These are phyloP conservation scores for Onychorhynchus coronatus DNA, from an alignment of 2,113 vertebrate genomes.

Conservation along the genomic window DNA sequence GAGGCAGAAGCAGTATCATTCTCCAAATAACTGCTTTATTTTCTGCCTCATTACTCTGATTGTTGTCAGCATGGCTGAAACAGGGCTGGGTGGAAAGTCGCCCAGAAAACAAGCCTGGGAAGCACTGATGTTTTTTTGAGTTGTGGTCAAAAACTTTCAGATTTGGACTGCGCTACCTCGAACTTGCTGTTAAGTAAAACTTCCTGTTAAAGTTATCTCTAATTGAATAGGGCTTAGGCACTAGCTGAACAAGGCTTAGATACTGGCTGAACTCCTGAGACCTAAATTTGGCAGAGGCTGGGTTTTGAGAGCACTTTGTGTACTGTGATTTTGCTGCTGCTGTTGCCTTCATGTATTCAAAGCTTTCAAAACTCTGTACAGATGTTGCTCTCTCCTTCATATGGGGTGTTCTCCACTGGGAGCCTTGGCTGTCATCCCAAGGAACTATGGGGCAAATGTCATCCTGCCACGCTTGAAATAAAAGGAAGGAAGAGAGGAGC, in stretches of 20 bases:
- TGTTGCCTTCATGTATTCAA: not conserved
- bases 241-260: not conserved
- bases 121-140: not conserved
- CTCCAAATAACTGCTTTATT: conserved; percentile 54
- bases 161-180: not conserved
- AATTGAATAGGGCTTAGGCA: not conserved
- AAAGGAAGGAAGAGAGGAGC: not conserved
- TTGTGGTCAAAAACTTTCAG: not conserved
- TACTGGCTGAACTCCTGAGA: not conserved
- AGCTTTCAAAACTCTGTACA: not conserved
- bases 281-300: not conserved
- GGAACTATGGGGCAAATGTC: not conserved
- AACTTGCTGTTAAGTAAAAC: not conserved
- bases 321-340: not conserved
- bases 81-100: not conserved
- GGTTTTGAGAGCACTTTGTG: not conserved
- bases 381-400: not conserved
- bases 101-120: not conserved
- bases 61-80: conserved; percentile 17
- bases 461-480: not conserved
- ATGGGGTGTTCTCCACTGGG: not conserved
- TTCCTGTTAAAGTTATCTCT: not conserved
- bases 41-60: conserved; percentile 69
- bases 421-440: not conserved
- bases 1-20: conserved; percentile 35